A percentile compares a stretch with the other conserved stretches of the same genome.
These are phyloP conservation scores for Hypomecis punctinalis DNA, from an alignment of 2,888 invertebrate species.

Conservation along the genomic window DNA sequence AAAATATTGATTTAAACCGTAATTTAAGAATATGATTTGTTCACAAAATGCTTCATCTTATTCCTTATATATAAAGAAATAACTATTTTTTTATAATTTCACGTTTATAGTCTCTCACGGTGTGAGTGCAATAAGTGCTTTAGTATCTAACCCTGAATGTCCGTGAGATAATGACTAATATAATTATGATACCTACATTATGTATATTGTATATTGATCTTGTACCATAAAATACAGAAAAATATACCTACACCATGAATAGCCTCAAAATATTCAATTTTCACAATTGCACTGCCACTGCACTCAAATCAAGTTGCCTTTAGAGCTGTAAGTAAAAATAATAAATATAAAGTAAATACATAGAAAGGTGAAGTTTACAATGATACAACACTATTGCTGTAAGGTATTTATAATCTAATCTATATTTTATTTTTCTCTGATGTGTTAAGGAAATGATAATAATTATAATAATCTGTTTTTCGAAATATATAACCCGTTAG, in stretches of 20 bases:
- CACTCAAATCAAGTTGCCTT: neutral
- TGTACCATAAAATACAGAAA: neutral
- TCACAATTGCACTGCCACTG: neutral
- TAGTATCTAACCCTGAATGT: too few relatives aligned
- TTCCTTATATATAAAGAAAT: too few relatives aligned
- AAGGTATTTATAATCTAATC: slow-evolving; percentile 28
- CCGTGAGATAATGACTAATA: too few relatives aligned
- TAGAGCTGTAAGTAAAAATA: neutral
- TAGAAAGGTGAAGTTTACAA: slow-evolving; percentile 29
- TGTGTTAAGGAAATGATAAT: slow-evolving; percentile 11
- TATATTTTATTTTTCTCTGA: slow-evolving; percentile 21
- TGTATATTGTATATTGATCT: neutral
- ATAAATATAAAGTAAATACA: neutral
- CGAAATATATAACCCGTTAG: slow-evolving; percentile 1
- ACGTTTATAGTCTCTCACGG: too few relatives aligned
- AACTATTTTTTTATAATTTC: too few relatives aligned
- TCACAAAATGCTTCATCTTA: too few relatives aligned
- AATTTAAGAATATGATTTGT: too few relatives aligned
- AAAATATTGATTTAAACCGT: too few relatives aligned
- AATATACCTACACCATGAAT: neutral
- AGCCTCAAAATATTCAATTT: neutral
- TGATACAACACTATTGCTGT: slow-evolving; percentile 5
- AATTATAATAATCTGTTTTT: slow-evolving; percentile 16
- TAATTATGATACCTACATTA: too few relatives aligned
- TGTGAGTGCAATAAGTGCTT: too few relatives aligned